Evolutionary conservation across 1,140 invertebrate genomes (phyloP), one percentile per base, ranked within the genome.

Genomic region (Chrysomallon squamiferum): DNA sequence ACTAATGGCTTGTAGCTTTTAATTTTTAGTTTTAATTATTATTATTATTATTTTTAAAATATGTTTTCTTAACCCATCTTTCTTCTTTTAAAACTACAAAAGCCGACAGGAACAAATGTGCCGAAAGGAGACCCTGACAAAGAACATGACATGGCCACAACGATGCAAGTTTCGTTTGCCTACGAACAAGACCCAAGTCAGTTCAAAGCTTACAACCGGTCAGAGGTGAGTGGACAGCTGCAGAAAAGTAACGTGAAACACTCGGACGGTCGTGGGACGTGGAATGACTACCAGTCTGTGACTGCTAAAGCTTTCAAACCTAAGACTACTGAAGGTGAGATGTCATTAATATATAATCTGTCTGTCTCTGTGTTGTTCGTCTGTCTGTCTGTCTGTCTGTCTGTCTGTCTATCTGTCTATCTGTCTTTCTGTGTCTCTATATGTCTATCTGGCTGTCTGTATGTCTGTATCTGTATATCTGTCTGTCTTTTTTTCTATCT

Each of bases 101-200:
- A 82, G 80, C 77, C 80, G 3, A 72, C 74, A 29, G 74, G 76
- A 35, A 74, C 74, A 15, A 82, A 75, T 66, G 72, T 82, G 25
- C 80, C 80, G 11, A 56, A 59, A 13, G 80, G 80, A 22, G 80
- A 82, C 47, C 71, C 69, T 15, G 66, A 67, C 11, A 80, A 79
- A 56, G 67, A 72, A 30, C 54, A 59, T 0, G 58, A 66, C 45
- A 69, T 60, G 33, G 64, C 71, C 20, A 77, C 80, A 50, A 79
- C 76, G 2, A 80, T 79, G 74, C 62, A 73, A 49, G 63, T 64
- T 4, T 79, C 78, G 6, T 82, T 65, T 56, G 62, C 50, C n/a
- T 61, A 69, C 35, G 32, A 68, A 3, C 58, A 52, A 11, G 61
- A 49, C 33, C 43, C 64, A 32, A 65, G 38, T 30, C 38, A 68